Evolutionary conservation across 2,113 vertebrate species (phyloP), one percentile per base, ranked within the genome.

Genomic region (Brachypodius melanocephalos): DNA sequence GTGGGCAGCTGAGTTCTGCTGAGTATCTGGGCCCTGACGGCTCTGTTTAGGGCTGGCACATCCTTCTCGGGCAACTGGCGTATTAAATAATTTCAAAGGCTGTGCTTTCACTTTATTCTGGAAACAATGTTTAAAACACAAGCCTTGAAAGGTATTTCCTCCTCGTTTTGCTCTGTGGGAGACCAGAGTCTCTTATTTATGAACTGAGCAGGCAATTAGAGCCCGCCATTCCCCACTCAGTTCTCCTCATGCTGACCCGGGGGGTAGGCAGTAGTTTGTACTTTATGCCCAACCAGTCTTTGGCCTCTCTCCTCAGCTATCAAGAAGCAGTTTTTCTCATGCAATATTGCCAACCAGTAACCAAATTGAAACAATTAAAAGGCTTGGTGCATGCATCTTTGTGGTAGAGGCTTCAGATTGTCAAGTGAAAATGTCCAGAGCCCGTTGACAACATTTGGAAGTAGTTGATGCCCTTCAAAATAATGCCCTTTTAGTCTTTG

Each of bases 321-420:
- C 69, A 83, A 79, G 57, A 54, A 55, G 58, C 67, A 58, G 21
- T 54, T 76, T 87, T 88, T 76, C 71, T 89, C 54, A 62, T 58
- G 74, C 58, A 62, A 0, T 79, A 71, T 68, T 3, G 1, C 67
- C 38, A 81, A 20, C 77, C 34, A 43, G n/a, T 38, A 87, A 76
- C 69, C 62, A 93, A 96, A 93, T 14, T 72, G 66, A 85, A 93
- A 68, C 46, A 90, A 72, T 75, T 73, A 58, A 92, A 75, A 6
- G 5, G 36, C 28, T 93, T 89, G 89, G 62, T 89, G 38, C 61
- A 6, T 17, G 28, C 90, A 58, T 75, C 2, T 7, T 51, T 46
- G 25, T 31, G 48, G 43, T 49, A 73, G 71, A 10, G 17, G 40
- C 84, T 82, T 92, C 5, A 79, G 38, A 52, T 57, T 72, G 22